These are phyloP conservation scores for Chondrosia reniformis DNA, from an alignment of 37 sponge, comb jelly and placozoan species.

Conservation along the genomic window DNA sequence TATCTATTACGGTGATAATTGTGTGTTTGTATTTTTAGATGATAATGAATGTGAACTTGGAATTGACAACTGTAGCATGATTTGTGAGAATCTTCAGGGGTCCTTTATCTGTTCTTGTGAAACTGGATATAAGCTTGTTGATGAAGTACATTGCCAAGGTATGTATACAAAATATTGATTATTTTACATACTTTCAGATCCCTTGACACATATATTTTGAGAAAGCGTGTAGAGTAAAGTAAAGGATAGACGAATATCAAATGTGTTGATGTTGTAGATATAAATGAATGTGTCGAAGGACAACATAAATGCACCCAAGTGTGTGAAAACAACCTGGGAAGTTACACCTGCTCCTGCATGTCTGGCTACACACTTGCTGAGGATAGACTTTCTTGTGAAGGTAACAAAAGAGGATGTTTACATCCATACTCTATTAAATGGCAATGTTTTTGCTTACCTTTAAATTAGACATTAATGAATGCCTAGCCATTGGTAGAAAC, in stretches of 20 bases:
- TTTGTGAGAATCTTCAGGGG: slow-evolving; percentile 5
- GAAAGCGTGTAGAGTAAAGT: too few species aligned
- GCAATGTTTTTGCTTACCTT: too few species aligned
- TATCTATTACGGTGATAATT: not conserved
- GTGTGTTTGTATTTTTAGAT: not conserved
- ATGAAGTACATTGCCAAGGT: not conserved
- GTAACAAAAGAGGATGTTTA: too few species aligned
- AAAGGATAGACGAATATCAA: too few species aligned
- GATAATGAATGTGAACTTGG: not conserved
- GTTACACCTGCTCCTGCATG: not conserved
- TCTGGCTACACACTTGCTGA: not conserved
- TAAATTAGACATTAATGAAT: too few species aligned
- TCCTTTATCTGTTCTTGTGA: not conserved
- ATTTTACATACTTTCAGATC: too few species aligned
- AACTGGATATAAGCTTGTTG: not conserved
- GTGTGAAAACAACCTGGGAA: not conserved
- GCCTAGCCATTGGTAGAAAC: too few species aligned
- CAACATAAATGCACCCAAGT: not conserved
- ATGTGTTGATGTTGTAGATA: slow-evolving; percentile 4
- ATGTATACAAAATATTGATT: not conserved
- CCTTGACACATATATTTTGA: too few species aligned
- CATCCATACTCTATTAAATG: too few species aligned
- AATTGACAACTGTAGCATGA: not conserved
- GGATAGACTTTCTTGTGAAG: slow-evolving; percentile 5
- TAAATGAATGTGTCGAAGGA: slow-evolving; percentile 5